Conservation (phyloP, 2,888 invertebrate species). For the Drosophila buzzatii region DNA sequence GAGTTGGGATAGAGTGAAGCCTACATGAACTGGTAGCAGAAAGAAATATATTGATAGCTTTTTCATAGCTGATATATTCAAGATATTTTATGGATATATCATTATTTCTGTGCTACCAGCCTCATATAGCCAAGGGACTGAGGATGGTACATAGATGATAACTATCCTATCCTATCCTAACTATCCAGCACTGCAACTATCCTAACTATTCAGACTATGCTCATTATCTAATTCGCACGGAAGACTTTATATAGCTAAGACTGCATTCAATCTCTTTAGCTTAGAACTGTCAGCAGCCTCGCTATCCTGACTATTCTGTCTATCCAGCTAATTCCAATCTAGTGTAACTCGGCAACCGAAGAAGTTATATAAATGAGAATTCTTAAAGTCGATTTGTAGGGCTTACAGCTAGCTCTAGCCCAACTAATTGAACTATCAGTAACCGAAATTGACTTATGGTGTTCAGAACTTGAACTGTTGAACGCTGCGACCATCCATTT, state of each 20-base stretch:
- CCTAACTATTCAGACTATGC: not conserved
- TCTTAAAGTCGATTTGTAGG: not conserved
- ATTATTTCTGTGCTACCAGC: not conserved
- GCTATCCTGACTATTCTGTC: not conserved
- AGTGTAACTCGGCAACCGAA: not conserved
- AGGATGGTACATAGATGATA: not conserved
- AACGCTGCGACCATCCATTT: conserved; percentile 7
- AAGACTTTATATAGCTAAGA: too few relatives aligned
- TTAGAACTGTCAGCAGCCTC: not conserved
- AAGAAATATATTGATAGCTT: not conserved
- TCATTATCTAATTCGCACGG: not conserved
- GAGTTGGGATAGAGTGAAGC: not conserved
- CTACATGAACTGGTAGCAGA: not conserved
- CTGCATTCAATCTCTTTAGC: not conserved
- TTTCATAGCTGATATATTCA: not conserved
- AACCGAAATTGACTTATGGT: not conserved
- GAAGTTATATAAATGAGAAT: not conserved
- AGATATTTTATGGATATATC: not conserved
- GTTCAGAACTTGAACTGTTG: not conserved
- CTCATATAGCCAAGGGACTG: not conserved
- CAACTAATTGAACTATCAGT: not conserved
- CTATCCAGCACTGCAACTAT: too few relatives aligned
- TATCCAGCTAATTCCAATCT: not conserved
- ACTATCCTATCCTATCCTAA: too few relatives aligned
- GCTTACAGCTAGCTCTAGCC: not conserved